phyloP scores from a whole-genome alignment of 1,140 invertebrate genomes.

The Acyrthosiphon pisum region DNA sequence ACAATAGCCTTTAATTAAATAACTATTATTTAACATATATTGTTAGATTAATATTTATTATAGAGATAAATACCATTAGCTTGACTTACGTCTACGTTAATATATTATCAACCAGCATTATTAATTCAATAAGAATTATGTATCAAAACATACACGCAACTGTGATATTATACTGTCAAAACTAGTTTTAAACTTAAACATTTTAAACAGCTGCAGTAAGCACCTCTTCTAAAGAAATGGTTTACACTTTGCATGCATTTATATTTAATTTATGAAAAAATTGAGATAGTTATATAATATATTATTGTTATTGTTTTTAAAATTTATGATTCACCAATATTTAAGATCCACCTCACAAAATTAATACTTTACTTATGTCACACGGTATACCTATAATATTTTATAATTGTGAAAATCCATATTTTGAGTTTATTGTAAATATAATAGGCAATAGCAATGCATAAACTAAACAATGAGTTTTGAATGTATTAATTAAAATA shows the following conservation, averaged over 20 bases:
- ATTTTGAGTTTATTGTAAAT: not conserved
- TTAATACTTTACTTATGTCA: not conserved
- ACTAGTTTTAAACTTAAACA: not conserved
- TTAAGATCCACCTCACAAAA: not conserved
- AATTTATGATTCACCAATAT: not conserved
- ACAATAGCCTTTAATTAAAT: not conserved
- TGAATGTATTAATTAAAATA: not conserved
- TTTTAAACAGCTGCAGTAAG: not conserved
- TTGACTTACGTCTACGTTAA: not conserved
- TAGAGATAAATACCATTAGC: not conserved
- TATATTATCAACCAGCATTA: not conserved
- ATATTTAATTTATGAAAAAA: not conserved
- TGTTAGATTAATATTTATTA: slow-evolving; percentile 22
- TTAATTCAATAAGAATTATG: not conserved
- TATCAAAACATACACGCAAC: not conserved
- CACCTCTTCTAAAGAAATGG: not conserved
- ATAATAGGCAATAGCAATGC: not conserved
- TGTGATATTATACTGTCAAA: not conserved
- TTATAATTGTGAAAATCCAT: not conserved
- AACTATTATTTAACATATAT: not conserved
- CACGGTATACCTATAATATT: not conserved
- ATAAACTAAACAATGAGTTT: too few species aligned
- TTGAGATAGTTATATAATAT: not conserved
- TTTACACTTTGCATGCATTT: not conserved
- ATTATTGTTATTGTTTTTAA: not conserved